Base-by-base conservation (phyloP, 2,113 vertebrate genomes). In the Bostrychus sinensis region DNA sequence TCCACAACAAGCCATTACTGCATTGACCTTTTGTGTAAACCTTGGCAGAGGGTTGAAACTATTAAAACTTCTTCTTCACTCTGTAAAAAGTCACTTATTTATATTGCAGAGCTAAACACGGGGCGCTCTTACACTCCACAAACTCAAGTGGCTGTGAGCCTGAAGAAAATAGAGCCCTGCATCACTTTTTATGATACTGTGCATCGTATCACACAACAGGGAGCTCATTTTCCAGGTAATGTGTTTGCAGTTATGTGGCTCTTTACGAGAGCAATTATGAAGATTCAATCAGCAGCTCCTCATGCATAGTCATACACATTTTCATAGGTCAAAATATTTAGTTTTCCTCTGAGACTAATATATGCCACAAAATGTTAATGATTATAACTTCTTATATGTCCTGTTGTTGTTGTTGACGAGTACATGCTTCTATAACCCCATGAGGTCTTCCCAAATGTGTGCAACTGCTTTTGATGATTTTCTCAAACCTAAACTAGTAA, bases 241-340 rank as follows among this genome's bases (percentile, higher is more conserved):
- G 37, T 53, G 36, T 77, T 64, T 77, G 64, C n/a, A 75, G 63
- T 81, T 74, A 79, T 43, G 19, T 14, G 34, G 55, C 65, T 10
- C 9, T 66, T 68, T 63, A 57, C 63, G 22, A 10, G 25, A 46
- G 65, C 58, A 56, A 80, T 80, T 63, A 78, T 66, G 38, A 56
- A 43, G 36, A 17, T 2, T 22, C 19, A 56, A 65, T 78, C 66
- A 80, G 62, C 36, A 56, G 55, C 39, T 62, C 16, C 10, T 41
- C 9, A 9, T 39, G 1, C 17, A 36, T 39, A 61, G 45, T 4
- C 26, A n/a, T 7, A 7, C 28, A 32, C 16, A 28, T 75, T 70
- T 56, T 62, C 41, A 30, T 22, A 13, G 3, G 10, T 32, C 8
- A 56, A 42, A 59, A 3, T 7, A 2, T 7, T 23, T 55, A 23